A percentile compares a stretch with the other conserved stretches of the same genome.
These are phyloP conservation scores for Nebria salina DNA, from an alignment of 2,888 invertebrate genomes.

Conservation along the genomic window DNA sequence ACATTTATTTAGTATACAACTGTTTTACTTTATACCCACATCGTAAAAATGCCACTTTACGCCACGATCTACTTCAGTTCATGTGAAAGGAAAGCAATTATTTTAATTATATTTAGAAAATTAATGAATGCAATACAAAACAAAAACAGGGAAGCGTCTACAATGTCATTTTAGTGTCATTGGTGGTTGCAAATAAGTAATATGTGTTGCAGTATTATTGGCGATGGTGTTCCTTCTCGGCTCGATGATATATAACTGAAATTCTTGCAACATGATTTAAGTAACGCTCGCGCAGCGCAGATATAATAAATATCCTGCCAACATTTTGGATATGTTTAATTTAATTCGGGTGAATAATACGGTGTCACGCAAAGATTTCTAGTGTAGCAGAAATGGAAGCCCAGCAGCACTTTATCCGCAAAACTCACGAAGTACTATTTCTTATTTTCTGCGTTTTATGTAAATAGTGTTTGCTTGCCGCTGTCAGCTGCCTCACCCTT, in stretches of 20 bases:
- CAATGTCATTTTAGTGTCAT: conserved; percentile 8
- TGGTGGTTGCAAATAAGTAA: background rate
- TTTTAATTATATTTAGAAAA: background rate
- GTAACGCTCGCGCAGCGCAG: conserved; percentile 29
- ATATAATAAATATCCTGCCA: conserved; percentile 40
- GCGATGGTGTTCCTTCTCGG: background rate
- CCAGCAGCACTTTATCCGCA: background rate
- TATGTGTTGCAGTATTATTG: background rate
- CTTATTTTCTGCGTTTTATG: background rate
- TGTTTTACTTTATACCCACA: background rate
- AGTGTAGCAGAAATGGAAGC: background rate
- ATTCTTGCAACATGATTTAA: conserved; percentile 33
- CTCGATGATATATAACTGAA: conserved; percentile 37
- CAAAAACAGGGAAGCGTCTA: background rate
- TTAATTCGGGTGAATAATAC: conserved; percentile 42
- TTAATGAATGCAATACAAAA: background rate
- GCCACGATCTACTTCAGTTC: no score
- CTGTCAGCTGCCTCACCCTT: background rate
- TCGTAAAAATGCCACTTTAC: no score
- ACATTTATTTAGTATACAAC: background rate
- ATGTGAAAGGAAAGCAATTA: background rate
- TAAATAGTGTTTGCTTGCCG: background rate
- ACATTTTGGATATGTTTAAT: conserved; percentile 41
- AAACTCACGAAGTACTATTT: background rate
- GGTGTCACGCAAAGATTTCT: conserved; percentile 33